phyloP scores from a whole-genome alignment of 37 sponge, comb jelly and placozoan genomes.

The Cliona cf. orientalis region DNA sequence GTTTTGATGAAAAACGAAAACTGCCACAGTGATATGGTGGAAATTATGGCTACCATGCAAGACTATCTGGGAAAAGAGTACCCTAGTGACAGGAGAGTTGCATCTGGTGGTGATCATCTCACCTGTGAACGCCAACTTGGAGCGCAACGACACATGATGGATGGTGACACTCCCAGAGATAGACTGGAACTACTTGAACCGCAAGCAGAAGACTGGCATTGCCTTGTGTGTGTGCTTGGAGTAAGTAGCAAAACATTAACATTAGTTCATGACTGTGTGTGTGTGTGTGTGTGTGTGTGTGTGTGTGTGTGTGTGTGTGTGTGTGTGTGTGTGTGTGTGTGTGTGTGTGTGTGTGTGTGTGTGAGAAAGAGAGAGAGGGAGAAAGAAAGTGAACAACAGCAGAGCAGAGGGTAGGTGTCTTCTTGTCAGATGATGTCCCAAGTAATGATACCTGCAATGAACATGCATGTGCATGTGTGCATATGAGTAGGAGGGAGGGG shows the following conservation, averaged over 20 bases:
- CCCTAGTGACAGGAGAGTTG: not conserved
- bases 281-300: too few relatives aligned
- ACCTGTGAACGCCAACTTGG: constrained; percentile 32
- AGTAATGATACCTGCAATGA: too few relatives aligned
- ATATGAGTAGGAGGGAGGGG: too few relatives aligned
- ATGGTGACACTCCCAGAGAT: constrained; percentile 18
- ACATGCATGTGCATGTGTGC: too few relatives aligned
- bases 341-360: too few relatives aligned
- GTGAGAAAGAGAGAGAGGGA: too few relatives aligned
- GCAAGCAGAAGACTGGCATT: constrained; percentile 36
- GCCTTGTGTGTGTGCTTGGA: constrained; percentile 10
- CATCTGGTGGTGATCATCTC: constrained; percentile 48
- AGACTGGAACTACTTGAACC: constrained; percentile 28
- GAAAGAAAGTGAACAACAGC: too few relatives aligned
- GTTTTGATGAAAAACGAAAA: constrained; percentile 38
- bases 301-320: too few relatives aligned
- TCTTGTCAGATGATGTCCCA: not conserved
- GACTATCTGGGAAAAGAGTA: constrained; percentile 24
- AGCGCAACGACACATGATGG: constrained; percentile 23
- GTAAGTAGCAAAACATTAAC: too few relatives aligned
- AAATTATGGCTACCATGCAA: constrained; percentile 38
- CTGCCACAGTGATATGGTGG: constrained; percentile 32
- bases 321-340: constrained; percentile 7
- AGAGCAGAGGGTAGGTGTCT: too few relatives aligned
- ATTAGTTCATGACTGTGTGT: too few relatives aligned